phyloP scores from a whole-genome alignment of 2,113 vertebrate species.

The Neogobius melanostomus region DNA sequence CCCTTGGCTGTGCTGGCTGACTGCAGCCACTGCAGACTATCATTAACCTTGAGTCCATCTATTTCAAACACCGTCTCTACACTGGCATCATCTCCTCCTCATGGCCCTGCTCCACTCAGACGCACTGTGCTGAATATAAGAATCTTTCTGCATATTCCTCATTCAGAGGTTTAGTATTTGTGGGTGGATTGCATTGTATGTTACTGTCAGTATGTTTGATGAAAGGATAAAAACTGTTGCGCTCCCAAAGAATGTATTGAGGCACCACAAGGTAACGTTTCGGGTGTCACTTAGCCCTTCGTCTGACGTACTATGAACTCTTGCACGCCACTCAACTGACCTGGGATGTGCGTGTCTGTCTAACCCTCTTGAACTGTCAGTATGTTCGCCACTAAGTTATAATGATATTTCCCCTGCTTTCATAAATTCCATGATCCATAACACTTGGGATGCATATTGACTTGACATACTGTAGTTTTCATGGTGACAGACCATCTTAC shows the following conservation, averaged over 20 bases:
- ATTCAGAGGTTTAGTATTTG: neutral
- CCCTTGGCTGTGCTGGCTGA: conserved; percentile 29
- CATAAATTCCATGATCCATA: conserved; percentile 32
- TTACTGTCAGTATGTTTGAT: conserved; percentile 33
- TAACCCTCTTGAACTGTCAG: too few relatives aligned
- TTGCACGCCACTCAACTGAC: too few relatives aligned
- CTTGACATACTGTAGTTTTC: neutral
- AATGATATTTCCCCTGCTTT: conserved; percentile 20
- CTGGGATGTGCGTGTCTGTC: too few relatives aligned
- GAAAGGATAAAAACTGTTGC: too few relatives aligned
- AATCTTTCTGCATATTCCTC: conserved; percentile 23
- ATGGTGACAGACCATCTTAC: too few relatives aligned
- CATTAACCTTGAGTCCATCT: conserved; percentile 55
- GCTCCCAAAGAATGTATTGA: too few relatives aligned
- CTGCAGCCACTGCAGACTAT: conserved; percentile 52
- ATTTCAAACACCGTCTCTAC: conserved; percentile 22
- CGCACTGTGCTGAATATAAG: conserved; percentile 24
- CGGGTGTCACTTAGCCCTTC: too few relatives aligned
- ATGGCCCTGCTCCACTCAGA: conserved; percentile 17
- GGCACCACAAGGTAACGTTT: too few relatives aligned
- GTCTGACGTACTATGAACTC: too few relatives aligned
- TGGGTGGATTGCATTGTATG: conserved; percentile 20
- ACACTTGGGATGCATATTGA: neutral
- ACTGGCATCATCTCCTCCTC: conserved; percentile 2
- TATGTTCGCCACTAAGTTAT: conserved; percentile 10